These are phyloP conservation scores for Parnassius orleans DNA, from an alignment of 2,888 invertebrate genomes.

Conservation along the genomic window DNA sequence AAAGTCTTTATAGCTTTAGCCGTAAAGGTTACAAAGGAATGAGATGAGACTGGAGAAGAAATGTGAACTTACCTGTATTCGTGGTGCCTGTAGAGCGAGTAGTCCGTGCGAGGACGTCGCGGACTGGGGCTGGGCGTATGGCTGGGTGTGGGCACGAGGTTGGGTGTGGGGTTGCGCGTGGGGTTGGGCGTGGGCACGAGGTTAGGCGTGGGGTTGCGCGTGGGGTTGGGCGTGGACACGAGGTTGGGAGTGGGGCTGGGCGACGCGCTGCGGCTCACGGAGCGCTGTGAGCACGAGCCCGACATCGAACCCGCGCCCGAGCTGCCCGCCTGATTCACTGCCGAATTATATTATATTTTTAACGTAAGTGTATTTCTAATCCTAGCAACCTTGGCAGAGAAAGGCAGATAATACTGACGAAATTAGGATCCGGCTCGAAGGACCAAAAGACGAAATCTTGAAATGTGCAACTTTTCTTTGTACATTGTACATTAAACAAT, in stretches of 20 bases:
- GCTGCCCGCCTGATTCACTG: neutral
- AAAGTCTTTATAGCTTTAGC: too few relatives aligned
- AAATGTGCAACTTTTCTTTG: too few relatives aligned
- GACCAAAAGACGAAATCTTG: too few relatives aligned
- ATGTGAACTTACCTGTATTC: conserved; percentile 12
- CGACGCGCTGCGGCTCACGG: conserved; percentile 31
- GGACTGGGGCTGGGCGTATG: conserved; percentile 32
- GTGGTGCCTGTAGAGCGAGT: conserved; percentile 30
- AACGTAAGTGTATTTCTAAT: too few relatives aligned
- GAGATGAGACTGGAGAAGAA: neutral
- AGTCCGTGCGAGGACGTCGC: neutral
- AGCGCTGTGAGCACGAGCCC: neutral
- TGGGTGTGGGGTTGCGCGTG: conserved; percentile 30
- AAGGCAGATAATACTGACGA: too few relatives aligned
- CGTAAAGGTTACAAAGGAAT: too few relatives aligned
- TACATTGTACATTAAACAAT: too few relatives aligned
- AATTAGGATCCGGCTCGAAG: too few relatives aligned
- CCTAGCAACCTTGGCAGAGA: too few relatives aligned
- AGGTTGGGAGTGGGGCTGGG: conserved; percentile 27
- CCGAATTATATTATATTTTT: too few relatives aligned
- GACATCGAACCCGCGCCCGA: neutral
- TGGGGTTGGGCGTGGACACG: conserved; percentile 28
- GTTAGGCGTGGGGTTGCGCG: conserved; percentile 28
- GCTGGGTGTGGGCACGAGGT: conserved; percentile 26
- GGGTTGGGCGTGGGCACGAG: conserved; percentile 28